Percentiles rank a stretch among this genome's conserved stretches.
These are phyloP conservation scores for Odobenus rosmarus DNA, from an alignment of 2,113 vertebrate genomes.

Conservation along the genomic window DNA sequence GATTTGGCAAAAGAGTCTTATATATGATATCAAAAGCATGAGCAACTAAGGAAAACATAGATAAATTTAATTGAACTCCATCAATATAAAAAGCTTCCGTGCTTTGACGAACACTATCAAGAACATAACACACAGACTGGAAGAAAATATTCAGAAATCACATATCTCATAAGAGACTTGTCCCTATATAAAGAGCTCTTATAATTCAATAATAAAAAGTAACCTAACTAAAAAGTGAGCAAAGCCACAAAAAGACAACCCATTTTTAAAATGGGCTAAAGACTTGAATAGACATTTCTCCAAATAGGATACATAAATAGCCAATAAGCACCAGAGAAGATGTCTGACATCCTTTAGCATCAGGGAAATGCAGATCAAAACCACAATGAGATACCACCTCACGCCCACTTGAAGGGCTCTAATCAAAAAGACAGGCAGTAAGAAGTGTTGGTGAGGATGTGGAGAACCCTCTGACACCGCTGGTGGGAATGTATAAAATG, in stretches of 20 bases:
- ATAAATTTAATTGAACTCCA: background rate
- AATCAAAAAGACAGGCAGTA: background rate
- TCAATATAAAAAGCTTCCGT: background rate
- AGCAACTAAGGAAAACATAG: background rate
- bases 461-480: background rate
- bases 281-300: background rate
- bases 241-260: background rate
- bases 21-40: background rate
- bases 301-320: background rate
- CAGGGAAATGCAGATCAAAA: background rate
- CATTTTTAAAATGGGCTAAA: background rate
- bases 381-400: background rate
- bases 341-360: background rate
- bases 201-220: background rate
- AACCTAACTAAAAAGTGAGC: background rate
- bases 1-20: background rate
- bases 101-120: background rate
- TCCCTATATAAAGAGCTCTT: background rate
- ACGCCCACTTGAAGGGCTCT: background rate
- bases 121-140: background rate
- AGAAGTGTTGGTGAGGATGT: background rate
- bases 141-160: background rate
- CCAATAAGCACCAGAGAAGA: background rate
- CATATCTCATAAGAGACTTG: background rate
- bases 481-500: background rate